Conservation (phyloP, 1,140 invertebrate species). For the Drosophila teissieri region DNA sequence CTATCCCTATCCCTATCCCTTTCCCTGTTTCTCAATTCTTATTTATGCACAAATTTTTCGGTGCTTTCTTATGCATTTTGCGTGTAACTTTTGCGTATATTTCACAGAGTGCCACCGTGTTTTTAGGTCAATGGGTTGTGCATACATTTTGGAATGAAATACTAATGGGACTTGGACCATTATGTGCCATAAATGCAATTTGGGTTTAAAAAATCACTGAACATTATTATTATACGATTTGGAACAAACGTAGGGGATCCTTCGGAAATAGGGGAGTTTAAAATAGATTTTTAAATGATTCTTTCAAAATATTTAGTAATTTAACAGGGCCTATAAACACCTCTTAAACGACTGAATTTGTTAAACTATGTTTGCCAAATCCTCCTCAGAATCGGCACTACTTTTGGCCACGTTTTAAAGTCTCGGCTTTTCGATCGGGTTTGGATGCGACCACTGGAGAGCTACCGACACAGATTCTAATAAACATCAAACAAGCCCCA, state of each 20-base stretch:
- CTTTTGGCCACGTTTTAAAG: background rate
- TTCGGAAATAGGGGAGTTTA: background rate
- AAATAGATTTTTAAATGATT: no score
- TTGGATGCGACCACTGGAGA: background rate
- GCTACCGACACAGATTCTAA: conserved; percentile 16
- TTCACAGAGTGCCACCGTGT: conserved; percentile 20
- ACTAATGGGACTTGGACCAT: conserved; percentile 23
- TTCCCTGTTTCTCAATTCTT: conserved; percentile 52
- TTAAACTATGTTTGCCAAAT: no score
- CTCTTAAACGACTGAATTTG: no score
- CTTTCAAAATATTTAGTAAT: background rate
- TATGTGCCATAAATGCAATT: conserved; percentile 5
- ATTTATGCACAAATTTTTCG: conserved; percentile 61
- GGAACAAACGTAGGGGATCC: background rate
- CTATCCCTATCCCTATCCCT: conserved; percentile 23
- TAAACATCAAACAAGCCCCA: conserved; percentile 29
- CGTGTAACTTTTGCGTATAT: conserved; percentile 16
- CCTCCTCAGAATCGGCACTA: background rate
- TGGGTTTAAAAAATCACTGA: background rate
- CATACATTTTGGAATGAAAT: conserved; percentile 24
- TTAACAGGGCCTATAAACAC: no score
- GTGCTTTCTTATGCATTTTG: conserved; percentile 42
- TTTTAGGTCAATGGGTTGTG: conserved; percentile 48
- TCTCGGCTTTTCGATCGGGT: conserved; percentile 7
- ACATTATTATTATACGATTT: background rate